Percentiles rank a stretch among this genome's conserved stretches.
Conservation (phyloP, 2,888 invertebrate species). For the Drosophila ezoana region DNA sequence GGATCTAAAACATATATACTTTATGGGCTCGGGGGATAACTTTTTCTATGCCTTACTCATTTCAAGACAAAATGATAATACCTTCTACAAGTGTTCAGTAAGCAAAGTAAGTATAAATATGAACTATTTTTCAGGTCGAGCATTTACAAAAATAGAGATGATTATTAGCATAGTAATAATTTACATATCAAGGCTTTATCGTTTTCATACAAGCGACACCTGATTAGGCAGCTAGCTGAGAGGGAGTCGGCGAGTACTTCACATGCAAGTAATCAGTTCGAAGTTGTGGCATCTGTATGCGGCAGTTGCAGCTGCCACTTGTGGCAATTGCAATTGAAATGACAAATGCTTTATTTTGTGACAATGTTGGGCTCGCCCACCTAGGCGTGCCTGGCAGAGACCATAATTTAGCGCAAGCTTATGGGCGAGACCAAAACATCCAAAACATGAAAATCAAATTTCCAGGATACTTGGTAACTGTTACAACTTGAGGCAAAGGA, state of each 20-base stretch:
- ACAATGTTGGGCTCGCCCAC: slow-evolving; percentile 37
- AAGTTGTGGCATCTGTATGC: slow-evolving; percentile 40
- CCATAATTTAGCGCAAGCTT: slow-evolving; percentile 31
- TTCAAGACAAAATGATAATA: too few species aligned
- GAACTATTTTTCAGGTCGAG: too few species aligned
- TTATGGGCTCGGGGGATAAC: too few species aligned
- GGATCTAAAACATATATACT: too few species aligned
- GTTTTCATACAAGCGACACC: slow-evolving; percentile 14
- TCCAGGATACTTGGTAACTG: slow-evolving; percentile 28
- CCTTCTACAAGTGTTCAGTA: too few species aligned
- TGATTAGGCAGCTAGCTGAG: slow-evolving; percentile 10
- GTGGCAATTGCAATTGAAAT: slow-evolving; percentile 45
- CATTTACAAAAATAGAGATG: too few species aligned
- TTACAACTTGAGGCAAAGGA: slow-evolving; percentile 6
- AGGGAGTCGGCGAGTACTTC: neutral
- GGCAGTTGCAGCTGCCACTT: slow-evolving; percentile 40
- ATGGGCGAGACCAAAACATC: slow-evolving; percentile 66
- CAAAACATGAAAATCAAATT: slow-evolving; percentile 78
- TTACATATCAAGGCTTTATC: too few species aligned
- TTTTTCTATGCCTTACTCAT: too few species aligned
- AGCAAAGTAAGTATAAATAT: too few species aligned
- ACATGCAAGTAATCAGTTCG: slow-evolving; percentile 25
- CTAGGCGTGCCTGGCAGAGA: slow-evolving; percentile 8
- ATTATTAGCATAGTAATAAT: too few species aligned
- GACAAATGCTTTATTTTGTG: slow-evolving; percentile 54